Evolutionary conservation across 2,888 invertebrate species (phyloP).

Genomic region (Nemotelus nigrinus): DNA sequence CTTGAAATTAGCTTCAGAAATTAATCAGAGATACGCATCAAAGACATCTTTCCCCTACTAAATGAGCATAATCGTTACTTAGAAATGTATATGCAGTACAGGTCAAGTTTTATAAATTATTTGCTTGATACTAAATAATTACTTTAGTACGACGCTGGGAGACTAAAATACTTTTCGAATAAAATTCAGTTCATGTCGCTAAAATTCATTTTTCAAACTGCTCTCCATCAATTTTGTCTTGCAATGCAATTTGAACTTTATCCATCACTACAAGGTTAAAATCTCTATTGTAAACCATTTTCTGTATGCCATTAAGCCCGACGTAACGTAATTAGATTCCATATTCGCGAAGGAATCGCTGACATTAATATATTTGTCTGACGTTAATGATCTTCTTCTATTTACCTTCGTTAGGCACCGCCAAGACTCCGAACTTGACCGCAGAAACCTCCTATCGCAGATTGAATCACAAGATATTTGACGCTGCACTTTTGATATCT

Average conservation of each 20-base stretch:
- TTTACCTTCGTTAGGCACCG: slow-evolving; percentile 55
- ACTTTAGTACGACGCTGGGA: too few relatives aligned
- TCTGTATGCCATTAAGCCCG: slow-evolving; percentile 12
- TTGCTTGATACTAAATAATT: too few relatives aligned
- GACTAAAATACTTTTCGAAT: too few relatives aligned
- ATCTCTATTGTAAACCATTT: too few relatives aligned
- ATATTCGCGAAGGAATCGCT: slow-evolving; percentile 54
- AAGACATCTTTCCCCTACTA: too few relatives aligned
- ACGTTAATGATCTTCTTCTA: slow-evolving; percentile 56
- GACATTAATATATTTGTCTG: slow-evolving; percentile 56
- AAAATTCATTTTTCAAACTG: not conserved
- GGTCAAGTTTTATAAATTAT: too few relatives aligned
- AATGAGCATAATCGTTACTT: too few relatives aligned
- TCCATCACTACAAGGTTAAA: not conserved
- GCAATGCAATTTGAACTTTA: too few relatives aligned
- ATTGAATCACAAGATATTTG: slow-evolving; percentile 5
- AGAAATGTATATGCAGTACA: too few relatives aligned
- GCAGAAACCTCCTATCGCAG: not conserved
- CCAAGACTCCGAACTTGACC: slow-evolving; percentile 46
- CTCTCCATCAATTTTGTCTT: too few relatives aligned
- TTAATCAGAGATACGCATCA: too few relatives aligned
- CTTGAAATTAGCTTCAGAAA: not conserved
- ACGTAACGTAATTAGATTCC: slow-evolving; percentile 55
- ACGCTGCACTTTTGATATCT: not conserved
- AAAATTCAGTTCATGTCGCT: too few relatives aligned